phyloP scores from a whole-genome alignment of 2,797 vertebrate genomes.

The Malurus leucopterus region DNA sequence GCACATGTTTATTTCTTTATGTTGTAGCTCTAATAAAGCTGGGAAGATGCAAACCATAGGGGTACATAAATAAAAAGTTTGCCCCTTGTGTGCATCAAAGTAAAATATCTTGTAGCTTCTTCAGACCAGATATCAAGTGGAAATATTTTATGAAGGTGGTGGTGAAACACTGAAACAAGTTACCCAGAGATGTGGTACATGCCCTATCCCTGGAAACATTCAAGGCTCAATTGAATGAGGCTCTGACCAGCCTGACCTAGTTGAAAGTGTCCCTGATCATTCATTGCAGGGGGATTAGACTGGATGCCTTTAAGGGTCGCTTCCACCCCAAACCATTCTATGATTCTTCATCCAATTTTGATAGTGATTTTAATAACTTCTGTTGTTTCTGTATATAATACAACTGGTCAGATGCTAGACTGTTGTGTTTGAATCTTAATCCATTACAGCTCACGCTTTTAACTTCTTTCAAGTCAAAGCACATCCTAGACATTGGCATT shows the following conservation, averaged over 20 bases:
- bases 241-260: not conserved
- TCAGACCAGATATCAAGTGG: not conserved
- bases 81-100: not conserved
- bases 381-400: not conserved
- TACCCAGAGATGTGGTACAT: not conserved
- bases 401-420: not conserved
- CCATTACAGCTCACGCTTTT: not conserved
- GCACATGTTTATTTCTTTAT: not conserved
- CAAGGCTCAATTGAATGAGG: not conserved
- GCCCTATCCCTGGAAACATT: not conserved
- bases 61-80: not conserved
- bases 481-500: not conserved
- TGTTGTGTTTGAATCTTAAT: not conserved
- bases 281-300: not conserved
- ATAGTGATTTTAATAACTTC: not conserved
- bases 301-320: not conserved
- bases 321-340: not conserved
- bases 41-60: not conserved
- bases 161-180: not conserved
- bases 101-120: not conserved
- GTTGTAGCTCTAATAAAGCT: not conserved
- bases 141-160: not conserved
- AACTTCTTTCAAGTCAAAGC: not conserved
- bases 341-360: not conserved
- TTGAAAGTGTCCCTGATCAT: not conserved